Percentiles rank a stretch among this genome's conserved stretches.
These are phyloP conservation scores for Notamacropus eugenii DNA, from an alignment of 2,797 vertebrate species.

Conservation along the genomic window DNA sequence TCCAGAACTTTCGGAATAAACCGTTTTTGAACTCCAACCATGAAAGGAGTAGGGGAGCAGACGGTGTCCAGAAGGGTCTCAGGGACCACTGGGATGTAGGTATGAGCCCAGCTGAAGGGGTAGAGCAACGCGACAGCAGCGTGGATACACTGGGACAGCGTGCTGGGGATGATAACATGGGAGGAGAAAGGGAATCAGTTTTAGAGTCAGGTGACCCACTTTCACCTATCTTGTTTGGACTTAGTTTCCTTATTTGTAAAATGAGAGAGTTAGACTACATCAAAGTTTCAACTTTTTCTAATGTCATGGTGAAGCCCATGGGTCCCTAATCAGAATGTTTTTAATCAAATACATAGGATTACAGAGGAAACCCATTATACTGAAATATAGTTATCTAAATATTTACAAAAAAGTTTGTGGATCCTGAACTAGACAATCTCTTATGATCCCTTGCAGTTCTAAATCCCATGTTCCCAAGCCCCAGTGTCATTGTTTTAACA, in stretches of 20 bases:
- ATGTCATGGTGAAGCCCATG: background rate
- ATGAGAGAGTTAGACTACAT: background rate
- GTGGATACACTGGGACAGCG: slow-evolving; percentile 94
- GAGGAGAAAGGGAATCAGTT: background rate
- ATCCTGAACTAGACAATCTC: background rate
- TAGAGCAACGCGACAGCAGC: slow-evolving; percentile 94
- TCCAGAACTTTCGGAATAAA: slow-evolving; percentile 88
- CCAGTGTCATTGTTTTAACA: background rate
- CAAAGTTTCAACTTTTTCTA: background rate
- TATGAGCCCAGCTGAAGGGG: slow-evolving; percentile 98
- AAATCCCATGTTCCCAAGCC: background rate
- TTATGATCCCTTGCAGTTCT: background rate
- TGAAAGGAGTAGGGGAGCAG: slow-evolving; percentile 96
- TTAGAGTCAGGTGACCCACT: background rate
- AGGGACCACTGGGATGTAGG: slow-evolving; percentile 95
- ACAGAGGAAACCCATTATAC: background rate
- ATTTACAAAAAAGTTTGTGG: background rate
- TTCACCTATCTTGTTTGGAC: background rate
- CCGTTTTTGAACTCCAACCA: slow-evolving; percentile 93
- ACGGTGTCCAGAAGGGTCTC: slow-evolving; percentile 93
- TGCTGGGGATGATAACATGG: slow-evolving; percentile 82
- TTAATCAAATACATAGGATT: background rate
- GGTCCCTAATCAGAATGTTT: background rate
- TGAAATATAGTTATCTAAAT: background rate
- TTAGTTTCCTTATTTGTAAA: background rate